Base-by-base conservation (phyloP, 2,113 vertebrate genomes). In the Mustela lutreola region DNA sequence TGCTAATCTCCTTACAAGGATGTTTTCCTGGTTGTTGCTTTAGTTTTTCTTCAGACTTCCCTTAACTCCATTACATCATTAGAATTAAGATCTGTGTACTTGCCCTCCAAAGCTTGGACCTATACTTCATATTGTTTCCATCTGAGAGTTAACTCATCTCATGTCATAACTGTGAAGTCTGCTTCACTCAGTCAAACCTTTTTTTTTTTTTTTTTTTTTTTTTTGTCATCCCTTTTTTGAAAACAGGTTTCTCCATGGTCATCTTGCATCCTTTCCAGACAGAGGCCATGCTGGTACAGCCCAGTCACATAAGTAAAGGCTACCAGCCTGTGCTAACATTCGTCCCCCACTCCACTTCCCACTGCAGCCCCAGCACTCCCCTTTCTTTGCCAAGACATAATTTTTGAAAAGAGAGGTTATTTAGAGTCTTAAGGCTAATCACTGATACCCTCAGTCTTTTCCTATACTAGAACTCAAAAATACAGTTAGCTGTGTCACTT, bases 11-110 rank as follows among this genome's bases (percentile, higher is more conserved):
- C 99, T 99, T 93, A 99, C 99, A 98, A 99, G 99, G 98, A 99
- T 99, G 99, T 99, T 99, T 98, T 99, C 99, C 97, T 98, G 99
- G 99, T 98, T 99, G 99, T 93, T 99, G 99, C 98, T 99, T 99
- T 93, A 99, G 94, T 98, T 99, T 99, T 98, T 99, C 99, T 99
- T 99, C 99, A 0, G 99, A 99, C 96, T 99, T 99, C 99, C 98
- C 99, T 99, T 98, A 99, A 98, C 67, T 99, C 99, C 73, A 99
- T 99, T 90, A 99, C 99, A 98, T 99, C 99, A 96, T 99, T 99
- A 97, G 99, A 99, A 96, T 99, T 99, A 85, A 99, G 98, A 96
- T 99, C 99, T 97, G 99, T 99, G 98, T 99, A 99, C 98, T 99
- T 99, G 28, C 99, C 98, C 98, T 99, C 99, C 98, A 99, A 99